Evolutionary conservation across 2,113 vertebrate genomes (phyloP).

Genomic region (Apistogramma diplotaenia): DNA sequence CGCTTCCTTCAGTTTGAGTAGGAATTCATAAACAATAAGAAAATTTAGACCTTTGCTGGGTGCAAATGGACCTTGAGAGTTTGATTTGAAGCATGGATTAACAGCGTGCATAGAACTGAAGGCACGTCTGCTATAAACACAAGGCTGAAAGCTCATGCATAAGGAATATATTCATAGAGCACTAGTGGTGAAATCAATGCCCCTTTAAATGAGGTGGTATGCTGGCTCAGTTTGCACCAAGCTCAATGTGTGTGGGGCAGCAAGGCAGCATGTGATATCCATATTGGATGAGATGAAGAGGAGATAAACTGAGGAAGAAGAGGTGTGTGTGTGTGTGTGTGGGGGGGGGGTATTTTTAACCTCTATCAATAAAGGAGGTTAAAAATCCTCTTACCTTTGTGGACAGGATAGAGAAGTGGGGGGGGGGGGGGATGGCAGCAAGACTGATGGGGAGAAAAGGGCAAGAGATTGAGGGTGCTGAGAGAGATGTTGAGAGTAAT

Average conservation of each 20-base stretch:
- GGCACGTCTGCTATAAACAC: constrained; percentile 21
- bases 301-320: constrained; percentile 47
- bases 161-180: constrained; percentile 46
- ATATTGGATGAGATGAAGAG: constrained; percentile 63
- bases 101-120: constrained; percentile 13
- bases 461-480: constrained; percentile 2
- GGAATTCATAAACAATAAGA: constrained; percentile 29
- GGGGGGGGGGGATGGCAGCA: not conserved
- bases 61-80: constrained; percentile 35
- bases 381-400: constrained; percentile 52
- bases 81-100: constrained; percentile 24
- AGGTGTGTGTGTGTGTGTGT: accelerated
- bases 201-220: constrained; percentile 57
- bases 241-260: constrained; percentile 44
- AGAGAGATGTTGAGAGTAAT: constrained; percentile 16
- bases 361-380: constrained; percentile 64
- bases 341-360: constrained; percentile 61
- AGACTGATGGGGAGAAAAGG: constrained; percentile 20
- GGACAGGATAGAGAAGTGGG: not conserved
- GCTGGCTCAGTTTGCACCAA: constrained; percentile 54
- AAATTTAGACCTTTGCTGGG: constrained; percentile 28
- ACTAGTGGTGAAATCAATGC: constrained; percentile 59
- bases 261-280: constrained; percentile 55
- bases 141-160: constrained; percentile 45
- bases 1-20: constrained; percentile 1